Evolutionary conservation across 2,797 vertebrate genomes (phyloP).

Genomic region (Catharus ustulatus): DNA sequence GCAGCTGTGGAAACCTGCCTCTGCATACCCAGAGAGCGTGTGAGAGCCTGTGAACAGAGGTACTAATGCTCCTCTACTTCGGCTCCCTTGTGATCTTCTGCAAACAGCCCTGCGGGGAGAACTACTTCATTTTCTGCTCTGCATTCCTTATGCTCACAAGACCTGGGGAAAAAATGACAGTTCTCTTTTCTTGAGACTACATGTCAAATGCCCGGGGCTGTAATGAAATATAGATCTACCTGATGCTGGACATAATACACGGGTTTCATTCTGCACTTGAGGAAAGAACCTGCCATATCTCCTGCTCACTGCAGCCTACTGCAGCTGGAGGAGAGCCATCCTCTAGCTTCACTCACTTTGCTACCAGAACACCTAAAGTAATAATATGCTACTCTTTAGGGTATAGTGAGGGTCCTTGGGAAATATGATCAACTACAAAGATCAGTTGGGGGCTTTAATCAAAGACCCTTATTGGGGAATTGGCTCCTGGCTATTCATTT

Average conservation of each 20-base stretch:
- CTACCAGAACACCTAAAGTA: not conserved
- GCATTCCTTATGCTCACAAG: not conserved
- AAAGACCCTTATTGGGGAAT: not conserved
- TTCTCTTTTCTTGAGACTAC: conserved; percentile 16
- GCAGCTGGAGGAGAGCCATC: not conserved
- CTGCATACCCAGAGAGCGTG: not conserved
- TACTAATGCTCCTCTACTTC: not conserved
- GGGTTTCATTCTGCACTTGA: not conserved
- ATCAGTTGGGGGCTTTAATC: not conserved
- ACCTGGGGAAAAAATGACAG: conserved; percentile 33
- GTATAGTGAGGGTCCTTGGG: not conserved
- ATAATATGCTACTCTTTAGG: not conserved
- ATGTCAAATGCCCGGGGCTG: not conserved
- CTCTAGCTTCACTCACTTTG: not conserved
- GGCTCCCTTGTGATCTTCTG: not conserved
- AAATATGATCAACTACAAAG: not conserved
- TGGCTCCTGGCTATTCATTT: not conserved
- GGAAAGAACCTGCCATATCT: not conserved
- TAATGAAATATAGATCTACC: conserved; percentile 50
- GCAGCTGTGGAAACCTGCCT: not conserved
- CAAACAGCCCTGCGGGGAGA: conserved; percentile 20
- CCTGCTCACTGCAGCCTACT: not conserved
- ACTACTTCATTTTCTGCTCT: conserved; percentile 40
- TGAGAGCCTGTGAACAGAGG: not conserved
- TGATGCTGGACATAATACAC: not conserved